Percentiles rank a stretch among this genome's conserved stretches.
Evolutionary conservation across 1,140 invertebrate genomes (phyloP).

Genomic region (Periplaneta americana): DNA sequence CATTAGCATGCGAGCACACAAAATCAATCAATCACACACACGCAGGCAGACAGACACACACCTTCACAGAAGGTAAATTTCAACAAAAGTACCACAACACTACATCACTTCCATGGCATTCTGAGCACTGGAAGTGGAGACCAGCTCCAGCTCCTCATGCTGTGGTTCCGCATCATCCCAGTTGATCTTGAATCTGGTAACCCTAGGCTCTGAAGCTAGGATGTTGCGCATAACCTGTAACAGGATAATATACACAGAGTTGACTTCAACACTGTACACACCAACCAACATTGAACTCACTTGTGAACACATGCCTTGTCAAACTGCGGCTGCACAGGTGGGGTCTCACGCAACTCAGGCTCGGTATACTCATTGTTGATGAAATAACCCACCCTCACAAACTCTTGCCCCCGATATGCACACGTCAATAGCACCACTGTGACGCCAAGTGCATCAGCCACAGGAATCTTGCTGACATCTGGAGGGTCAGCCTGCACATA

Average conservation of each 20-base stretch:
- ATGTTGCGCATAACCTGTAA: slow-evolving; percentile 82
- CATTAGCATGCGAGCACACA: too few species aligned
- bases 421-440: slow-evolving; percentile 96
- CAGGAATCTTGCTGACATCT: slow-evolving; percentile 87
- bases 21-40: too few species aligned
- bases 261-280: not conserved
- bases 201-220: slow-evolving; percentile 86
- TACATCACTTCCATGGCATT: slow-evolving; percentile 9
- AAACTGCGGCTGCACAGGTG: slow-evolving; percentile 85
- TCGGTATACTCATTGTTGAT: slow-evolving; percentile 98
- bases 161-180: slow-evolving; percentile 68
- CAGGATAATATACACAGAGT: slow-evolving; percentile 13
- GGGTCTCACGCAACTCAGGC: slow-evolving; percentile 89
- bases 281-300: not conserved
- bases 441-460: slow-evolving; percentile 93
- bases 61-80: not conserved
- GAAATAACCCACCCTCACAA: slow-evolving; percentile 97
- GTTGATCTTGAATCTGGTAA: slow-evolving; percentile 96
- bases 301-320: slow-evolving; percentile 63
- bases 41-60: too few species aligned
- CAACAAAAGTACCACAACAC: not conserved
- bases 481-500: slow-evolving; percentile 82
- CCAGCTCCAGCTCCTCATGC: not conserved
- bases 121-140: not conserved
- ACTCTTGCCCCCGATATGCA: slow-evolving; percentile 89